These are phyloP conservation scores for Hipparchia semele DNA, from an alignment of 2,888 invertebrate genomes.

Conservation along the genomic window DNA sequence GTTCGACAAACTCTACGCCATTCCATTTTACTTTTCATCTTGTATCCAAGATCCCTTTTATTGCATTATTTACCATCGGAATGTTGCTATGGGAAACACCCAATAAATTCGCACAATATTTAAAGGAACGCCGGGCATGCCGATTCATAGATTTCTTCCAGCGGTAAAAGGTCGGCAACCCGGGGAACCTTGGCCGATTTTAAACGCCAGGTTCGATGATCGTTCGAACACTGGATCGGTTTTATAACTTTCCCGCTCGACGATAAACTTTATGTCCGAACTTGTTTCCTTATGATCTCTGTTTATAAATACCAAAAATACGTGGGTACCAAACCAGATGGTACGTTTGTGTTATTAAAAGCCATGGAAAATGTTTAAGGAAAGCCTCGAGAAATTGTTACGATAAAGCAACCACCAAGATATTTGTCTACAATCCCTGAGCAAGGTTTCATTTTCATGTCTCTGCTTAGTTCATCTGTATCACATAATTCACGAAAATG, in stretches of 20 bases:
- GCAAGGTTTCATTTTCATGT: not conserved
- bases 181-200: slow-evolving; percentile 79
- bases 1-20: slow-evolving; percentile 75
- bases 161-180: slow-evolving; percentile 62
- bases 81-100: slow-evolving; percentile 35
- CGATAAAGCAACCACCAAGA: slow-evolving; percentile 10
- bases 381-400: slow-evolving; percentile 24
- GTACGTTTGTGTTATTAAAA: slow-evolving; percentile 41
- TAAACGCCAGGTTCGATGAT: slow-evolving; percentile 73
- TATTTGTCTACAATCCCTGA: slow-evolving; percentile 13
- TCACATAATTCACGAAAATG: too few relatives aligned
- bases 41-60: slow-evolving; percentile 64
- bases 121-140: slow-evolving; percentile 29
- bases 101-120: slow-evolving; percentile 33
- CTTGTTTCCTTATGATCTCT: slow-evolving; percentile 68
- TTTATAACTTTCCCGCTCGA: slow-evolving; percentile 68
- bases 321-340: slow-evolving; percentile 61
- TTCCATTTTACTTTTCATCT: slow-evolving; percentile 71
- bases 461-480: not conserved
- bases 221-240: slow-evolving; percentile 59
- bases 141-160: slow-evolving; percentile 41
- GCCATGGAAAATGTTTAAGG: slow-evolving; percentile 35
- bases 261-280: slow-evolving; percentile 73
- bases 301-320: slow-evolving; percentile 59
- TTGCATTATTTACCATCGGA: slow-evolving; percentile 50